phyloP scores from a whole-genome alignment of 1,140 invertebrate species.

The Eueides isabella region DNA sequence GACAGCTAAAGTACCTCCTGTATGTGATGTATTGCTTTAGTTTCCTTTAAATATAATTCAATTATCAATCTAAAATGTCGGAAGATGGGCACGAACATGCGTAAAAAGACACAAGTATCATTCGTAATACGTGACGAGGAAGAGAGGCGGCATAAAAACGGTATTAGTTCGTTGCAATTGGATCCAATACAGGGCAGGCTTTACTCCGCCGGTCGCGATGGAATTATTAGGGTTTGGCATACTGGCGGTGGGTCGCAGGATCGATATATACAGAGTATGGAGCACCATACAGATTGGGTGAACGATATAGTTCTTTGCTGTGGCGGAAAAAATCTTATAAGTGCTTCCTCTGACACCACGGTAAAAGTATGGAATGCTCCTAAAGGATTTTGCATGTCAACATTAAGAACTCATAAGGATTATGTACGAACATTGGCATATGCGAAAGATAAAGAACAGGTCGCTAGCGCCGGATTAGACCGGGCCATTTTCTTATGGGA shows the following conservation, averaged over 20 bases:
- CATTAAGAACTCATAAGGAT: constrained; percentile 98
- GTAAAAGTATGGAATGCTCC: constrained; percentile 99
- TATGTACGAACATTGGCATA: constrained; percentile 99
- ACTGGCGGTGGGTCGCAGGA: constrained; percentile 84
- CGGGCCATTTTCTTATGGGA: constrained; percentile 99
- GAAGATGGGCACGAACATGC: constrained; percentile 79
- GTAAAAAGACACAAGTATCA: constrained; percentile 91
- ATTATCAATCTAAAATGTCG: constrained; percentile 71
- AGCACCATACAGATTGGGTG: constrained; percentile 99
- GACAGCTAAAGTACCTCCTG: constrained; percentile 26
- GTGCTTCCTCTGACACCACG: constrained; percentile 99
- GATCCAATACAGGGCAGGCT: constrained; percentile 93
- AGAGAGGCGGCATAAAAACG: constrained; percentile 96
- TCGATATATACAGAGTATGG: constrained; percentile 96
- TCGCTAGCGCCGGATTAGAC: constrained; percentile 98
- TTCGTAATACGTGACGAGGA: constrained; percentile 99
- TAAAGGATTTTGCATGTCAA: constrained; percentile 99
- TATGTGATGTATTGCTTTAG: constrained; percentile 25
- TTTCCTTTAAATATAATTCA: constrained; percentile 38
- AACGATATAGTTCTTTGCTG: constrained; percentile 99
- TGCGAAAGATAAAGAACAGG: constrained; percentile 97
- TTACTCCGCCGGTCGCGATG: constrained; percentile 98
- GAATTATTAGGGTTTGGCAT: constrained; percentile 99
- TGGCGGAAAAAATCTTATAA: constrained; percentile 98
- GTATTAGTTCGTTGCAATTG: constrained; percentile 97